phyloP scores from a whole-genome alignment of 2,113 vertebrate genomes.

The Tragelaphus imberbis region DNA sequence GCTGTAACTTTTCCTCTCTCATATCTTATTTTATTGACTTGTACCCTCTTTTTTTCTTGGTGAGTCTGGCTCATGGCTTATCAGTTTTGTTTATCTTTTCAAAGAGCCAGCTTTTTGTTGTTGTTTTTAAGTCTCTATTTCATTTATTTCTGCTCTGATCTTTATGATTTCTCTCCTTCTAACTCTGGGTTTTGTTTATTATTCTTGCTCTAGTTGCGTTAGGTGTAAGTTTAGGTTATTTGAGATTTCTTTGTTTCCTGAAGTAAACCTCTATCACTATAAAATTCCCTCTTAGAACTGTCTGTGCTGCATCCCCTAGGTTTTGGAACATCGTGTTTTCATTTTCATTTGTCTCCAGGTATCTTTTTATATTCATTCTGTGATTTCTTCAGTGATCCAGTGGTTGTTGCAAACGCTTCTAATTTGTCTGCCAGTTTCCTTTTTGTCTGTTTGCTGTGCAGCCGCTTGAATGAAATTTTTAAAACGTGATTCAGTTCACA shows the following conservation, averaged over 20 bases:
- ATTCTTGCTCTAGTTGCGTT: background rate
- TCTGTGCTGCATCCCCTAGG: background rate
- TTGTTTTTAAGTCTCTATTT: background rate
- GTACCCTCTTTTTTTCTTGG: background rate
- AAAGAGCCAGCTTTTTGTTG: background rate
- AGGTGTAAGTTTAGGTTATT: background rate
- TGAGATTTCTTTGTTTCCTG: background rate
- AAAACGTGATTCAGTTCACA: background rate
- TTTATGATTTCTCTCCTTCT: background rate
- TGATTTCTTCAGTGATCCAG: background rate
- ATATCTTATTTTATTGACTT: background rate
- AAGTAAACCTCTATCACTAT: background rate
- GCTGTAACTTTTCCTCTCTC: background rate
- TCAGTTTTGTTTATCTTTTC: background rate
- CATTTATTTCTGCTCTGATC: background rate
- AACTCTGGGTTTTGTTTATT: background rate
- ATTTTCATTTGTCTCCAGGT: background rate
- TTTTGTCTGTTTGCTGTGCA: background rate
- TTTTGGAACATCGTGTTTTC: background rate
- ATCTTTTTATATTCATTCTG: background rate
- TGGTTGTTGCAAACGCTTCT: background rate
- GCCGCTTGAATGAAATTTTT: background rate
- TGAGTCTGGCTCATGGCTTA: background rate
- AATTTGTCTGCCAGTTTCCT: background rate
- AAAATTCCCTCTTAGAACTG: background rate